Percentiles rank a stretch among this genome's conserved stretches.
phyloP scores from a whole-genome alignment of 2,797 vertebrate species.

The Lacerta agilis region DNA sequence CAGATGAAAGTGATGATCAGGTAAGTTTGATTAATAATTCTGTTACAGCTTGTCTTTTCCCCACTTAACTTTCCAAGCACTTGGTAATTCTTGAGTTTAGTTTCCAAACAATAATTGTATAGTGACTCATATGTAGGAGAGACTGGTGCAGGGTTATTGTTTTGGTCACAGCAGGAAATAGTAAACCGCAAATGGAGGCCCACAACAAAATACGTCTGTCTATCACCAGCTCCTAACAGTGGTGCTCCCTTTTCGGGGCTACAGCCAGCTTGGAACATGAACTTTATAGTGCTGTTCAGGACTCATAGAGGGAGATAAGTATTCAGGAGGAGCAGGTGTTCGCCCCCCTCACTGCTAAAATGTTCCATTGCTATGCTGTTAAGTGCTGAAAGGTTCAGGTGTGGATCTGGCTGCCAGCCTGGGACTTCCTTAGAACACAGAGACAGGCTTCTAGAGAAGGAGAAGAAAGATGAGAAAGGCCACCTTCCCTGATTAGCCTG shows the following conservation, averaged over 20 bases:
- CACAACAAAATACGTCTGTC: not conserved
- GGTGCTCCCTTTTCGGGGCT: not conserved
- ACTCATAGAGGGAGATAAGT: no score
- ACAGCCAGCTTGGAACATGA: not conserved
- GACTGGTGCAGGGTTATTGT: not conserved
- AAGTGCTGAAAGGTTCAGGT: not conserved
- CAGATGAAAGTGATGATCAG: slow-evolving; percentile 99
- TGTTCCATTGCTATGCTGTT: not conserved
- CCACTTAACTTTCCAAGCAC: not conserved
- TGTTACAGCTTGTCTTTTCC: not conserved
- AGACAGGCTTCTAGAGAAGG: not conserved
- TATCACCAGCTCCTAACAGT: not conserved
- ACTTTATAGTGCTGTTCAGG: not conserved
- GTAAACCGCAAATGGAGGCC: not conserved
- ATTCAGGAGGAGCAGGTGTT: no score
- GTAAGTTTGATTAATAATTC: slow-evolving; percentile 73
- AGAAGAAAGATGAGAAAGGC: not conserved
- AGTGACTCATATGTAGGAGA: not conserved
- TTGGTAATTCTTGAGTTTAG: not conserved
- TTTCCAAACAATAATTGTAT: not conserved
- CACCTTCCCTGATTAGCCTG: no score
- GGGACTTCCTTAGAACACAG: not conserved
- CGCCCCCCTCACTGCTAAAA: not conserved
- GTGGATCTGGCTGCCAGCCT: not conserved
- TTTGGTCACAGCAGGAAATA: not conserved